Base-by-base conservation (phyloP, 1,140 invertebrate species). In the Agrypnia vestita region DNA sequence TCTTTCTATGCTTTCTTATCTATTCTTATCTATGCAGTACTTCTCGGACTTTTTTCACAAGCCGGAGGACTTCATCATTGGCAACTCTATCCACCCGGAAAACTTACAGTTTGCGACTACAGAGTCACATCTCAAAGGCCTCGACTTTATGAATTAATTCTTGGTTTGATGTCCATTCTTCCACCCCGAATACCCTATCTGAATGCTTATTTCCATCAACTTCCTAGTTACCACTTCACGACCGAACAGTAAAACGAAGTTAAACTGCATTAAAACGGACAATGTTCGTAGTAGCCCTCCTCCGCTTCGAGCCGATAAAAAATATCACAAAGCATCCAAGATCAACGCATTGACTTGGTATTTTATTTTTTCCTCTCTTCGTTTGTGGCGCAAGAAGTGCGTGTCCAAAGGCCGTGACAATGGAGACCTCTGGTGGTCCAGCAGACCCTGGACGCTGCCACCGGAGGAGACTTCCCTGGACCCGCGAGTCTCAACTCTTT, bases 361-460 rank as follows among this genome's bases (percentile, higher is more conserved):
- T 64, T 43, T 64, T 64, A 64, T 64, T 64, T 64, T 64, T 13
- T 12, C 19, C 3, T 51, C 49, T 51, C n/a, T 15, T 25, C 35
- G 35, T 64, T 64, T 25, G 61, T 64, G 11, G 61, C 25, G 35
- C 61, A 35, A 64, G 61, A 64, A 64, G 61, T 25, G 61, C 61
- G 61, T 64, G 61, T 64, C 61, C 61, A 64, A 64, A 64, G n/a
- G 61, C 61, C 61, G 61, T 64, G 61, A 64, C 61, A 64, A 43
- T 35, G 25, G 10, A 43, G 61, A 25, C 13, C 61, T 25, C 9
- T 43, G 61, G 61, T 64, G 61, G 61, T 64, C 61, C 35, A 25
- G 10, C 21, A 10, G 13, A 12, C 6, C 1, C 25, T 43, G 61
- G 35, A 9, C 9, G 61, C 61, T 35, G 12, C 61, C 61, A 64